Conservation (phyloP, 35 echinoderm and acorn worm species). For the Apostichopus parvimensis region DNA sequence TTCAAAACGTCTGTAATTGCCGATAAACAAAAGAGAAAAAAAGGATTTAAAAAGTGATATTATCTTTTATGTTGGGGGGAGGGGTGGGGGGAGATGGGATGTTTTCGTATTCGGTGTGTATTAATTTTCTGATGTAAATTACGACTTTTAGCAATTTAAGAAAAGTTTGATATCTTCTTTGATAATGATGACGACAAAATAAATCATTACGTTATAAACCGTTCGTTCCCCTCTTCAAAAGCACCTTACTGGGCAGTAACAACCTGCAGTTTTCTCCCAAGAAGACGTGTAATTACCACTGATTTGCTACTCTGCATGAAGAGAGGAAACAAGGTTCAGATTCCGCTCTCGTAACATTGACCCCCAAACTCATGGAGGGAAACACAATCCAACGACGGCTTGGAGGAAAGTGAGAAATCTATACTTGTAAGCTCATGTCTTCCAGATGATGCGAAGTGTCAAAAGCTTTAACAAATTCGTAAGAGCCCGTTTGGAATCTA, state of each 20-base stretch:
- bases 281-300: slow-evolving; percentile 25
- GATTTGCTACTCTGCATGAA: slow-evolving; percentile 19
- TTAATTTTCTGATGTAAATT: not conserved
- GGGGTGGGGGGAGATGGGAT: no score
- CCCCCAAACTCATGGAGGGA: not conserved
- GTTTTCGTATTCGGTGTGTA: no score
- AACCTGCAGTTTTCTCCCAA: slow-evolving; percentile 16
- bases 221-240: slow-evolving; percentile 10
- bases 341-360: slow-evolving; percentile 23
- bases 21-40: no score
- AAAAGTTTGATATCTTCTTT: not conserved
- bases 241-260: not conserved
- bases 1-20: no score
- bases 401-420: not conserved
- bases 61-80: no score
- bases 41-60: no score
- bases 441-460: slow-evolving; percentile 16
- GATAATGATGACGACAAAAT: not conserved
- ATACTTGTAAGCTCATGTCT: not conserved
- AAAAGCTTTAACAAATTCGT: not conserved
- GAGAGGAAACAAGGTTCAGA: not conserved
- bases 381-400: not conserved
- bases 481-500: not conserved
- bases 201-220: not conserved
- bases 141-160: not conserved